These are phyloP conservation scores for Diceros bicornis DNA, from an alignment of 2,797 vertebrate species.

Conservation along the genomic window DNA sequence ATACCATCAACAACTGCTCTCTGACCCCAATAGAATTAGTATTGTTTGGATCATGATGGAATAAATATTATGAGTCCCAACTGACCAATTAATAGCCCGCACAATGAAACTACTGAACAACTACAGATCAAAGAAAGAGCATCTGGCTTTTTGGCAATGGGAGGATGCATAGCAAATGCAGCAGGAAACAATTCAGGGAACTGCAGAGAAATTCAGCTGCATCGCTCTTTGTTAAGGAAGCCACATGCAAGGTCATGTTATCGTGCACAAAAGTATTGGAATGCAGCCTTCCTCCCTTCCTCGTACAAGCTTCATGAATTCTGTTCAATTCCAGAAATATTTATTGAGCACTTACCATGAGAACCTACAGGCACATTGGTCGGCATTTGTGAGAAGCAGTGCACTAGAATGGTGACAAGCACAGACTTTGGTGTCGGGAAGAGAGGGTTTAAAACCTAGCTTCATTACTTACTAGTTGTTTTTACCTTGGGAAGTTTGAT, in stretches of 20 bases:
- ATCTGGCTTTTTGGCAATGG: constrained; percentile 73
- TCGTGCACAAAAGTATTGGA: not conserved
- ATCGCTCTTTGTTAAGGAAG: constrained; percentile 41
- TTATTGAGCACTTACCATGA: not conserved
- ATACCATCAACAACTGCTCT: constrained; percentile 43
- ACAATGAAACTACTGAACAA: constrained; percentile 54
- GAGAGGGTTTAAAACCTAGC: not conserved
- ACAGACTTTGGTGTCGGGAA: not conserved
- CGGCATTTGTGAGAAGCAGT: not conserved
- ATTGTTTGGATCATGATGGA: constrained; percentile 73
- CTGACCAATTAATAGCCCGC: constrained; percentile 76
- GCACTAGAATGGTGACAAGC: not conserved
- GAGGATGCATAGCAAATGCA: constrained; percentile 40
- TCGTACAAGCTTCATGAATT: not conserved
- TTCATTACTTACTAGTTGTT: not conserved
- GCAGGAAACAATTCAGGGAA: constrained; percentile 48
- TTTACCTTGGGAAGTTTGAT: not conserved
- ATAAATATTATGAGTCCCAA: constrained; percentile 77
- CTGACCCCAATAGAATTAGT: constrained; percentile 27
- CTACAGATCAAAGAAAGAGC: constrained; percentile 75
- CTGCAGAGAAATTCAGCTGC: not conserved
- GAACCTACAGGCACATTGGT: not conserved
- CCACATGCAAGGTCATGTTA: not conserved
- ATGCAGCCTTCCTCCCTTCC: not conserved
- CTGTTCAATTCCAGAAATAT: not conserved